A percentile compares a stretch with the other conserved stretches of the same genome.
Conservation (phyloP, 2,113 vertebrate genomes). For the Engystomops pustulosus region DNA sequence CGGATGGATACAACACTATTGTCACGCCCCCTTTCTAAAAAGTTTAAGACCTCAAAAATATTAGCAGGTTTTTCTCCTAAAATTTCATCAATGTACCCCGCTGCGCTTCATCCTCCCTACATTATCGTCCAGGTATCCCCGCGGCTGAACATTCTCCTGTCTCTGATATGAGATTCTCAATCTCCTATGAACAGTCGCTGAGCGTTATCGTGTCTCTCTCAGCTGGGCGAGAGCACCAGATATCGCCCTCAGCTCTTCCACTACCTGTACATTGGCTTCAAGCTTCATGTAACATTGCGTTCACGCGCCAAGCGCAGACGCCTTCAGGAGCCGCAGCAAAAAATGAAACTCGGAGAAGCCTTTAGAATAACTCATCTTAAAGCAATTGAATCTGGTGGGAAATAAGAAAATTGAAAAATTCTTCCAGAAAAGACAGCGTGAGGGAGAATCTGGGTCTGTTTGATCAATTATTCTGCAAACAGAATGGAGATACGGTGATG, state of each 20-base stretch:
- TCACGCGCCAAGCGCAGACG: neutral
- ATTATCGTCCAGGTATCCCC: neutral
- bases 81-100: neutral
- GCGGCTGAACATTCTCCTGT: neutral
- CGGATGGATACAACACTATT: neutral
- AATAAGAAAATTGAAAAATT: slow-evolving; percentile 8
- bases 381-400: slow-evolving; percentile 10
- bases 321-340: neutral
- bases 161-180: neutral
- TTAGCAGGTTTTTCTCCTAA: neutral
- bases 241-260: neutral
- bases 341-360: neutral
- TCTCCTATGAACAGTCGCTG: neutral
- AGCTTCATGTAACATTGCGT: neutral
- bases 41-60: neutral
- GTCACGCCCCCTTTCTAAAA: neutral
- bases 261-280: neutral
- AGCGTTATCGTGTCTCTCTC: slow-evolving; percentile 12
- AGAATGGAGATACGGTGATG: neutral
- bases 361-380: neutral
- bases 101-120: neutral
- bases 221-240: neutral
- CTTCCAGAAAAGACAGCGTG: neutral
- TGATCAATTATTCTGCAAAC: neutral
- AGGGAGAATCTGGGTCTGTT: neutral